A percentile compares a stretch with the other conserved stretches of the same genome.
Conservation (phyloP, 2,888 invertebrate species). For the Nephrotoma flavescens region DNA sequence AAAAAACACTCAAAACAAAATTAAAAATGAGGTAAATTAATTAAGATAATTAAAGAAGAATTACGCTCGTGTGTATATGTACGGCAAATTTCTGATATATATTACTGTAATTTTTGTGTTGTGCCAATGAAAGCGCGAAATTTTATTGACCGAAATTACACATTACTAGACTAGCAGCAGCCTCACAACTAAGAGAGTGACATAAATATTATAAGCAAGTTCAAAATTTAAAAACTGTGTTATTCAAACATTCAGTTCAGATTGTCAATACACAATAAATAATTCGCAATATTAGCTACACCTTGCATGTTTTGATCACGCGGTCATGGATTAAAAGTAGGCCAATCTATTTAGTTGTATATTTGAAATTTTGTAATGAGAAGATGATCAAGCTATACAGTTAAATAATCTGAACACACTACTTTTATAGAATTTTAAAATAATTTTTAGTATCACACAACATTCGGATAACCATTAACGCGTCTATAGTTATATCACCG, state of each 20-base stretch:
- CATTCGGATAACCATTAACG: background rate
- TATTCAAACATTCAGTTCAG: no score
- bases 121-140: background rate
- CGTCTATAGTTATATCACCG: background rate
- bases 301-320: background rate
- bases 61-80: background rate
- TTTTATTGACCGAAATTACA: background rate
- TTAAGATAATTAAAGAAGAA: background rate
- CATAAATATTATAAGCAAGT: background rate
- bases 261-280: background rate
- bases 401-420: background rate
- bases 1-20: background rate
- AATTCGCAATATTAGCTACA: no score
- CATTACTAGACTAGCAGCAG: background rate
- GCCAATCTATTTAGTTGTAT: background rate
- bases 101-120: background rate
- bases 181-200: background rate
- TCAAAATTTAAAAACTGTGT: no score
- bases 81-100: background rate
- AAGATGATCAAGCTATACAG: background rate
- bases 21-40: background rate
- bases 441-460: background rate
- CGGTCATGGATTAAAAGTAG: background rate
- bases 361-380: background rate
- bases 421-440: background rate